A percentile compares a stretch with the other conserved stretches of the same genome.
These are phyloP conservation scores for Apolygus lucorum DNA, from an alignment of 1,140 invertebrate genomes.

Conservation along the genomic window DNA sequence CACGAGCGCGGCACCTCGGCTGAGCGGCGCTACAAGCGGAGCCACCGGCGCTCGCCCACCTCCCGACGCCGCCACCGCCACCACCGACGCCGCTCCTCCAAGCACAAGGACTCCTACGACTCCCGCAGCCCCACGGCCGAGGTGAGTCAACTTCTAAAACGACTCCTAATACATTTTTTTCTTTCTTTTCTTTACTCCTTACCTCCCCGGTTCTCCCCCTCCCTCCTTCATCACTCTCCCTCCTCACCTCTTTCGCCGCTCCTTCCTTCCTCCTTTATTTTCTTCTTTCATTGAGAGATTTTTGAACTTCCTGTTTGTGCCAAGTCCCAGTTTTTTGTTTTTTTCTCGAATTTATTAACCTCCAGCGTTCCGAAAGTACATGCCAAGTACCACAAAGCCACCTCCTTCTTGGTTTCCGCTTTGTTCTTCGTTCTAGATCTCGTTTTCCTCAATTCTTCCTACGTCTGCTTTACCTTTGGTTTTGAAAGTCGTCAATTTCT, in stretches of 20 bases:
- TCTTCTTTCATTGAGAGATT: not conserved
- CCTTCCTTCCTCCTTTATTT: not conserved
- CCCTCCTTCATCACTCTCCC: slow-evolving; percentile 4
- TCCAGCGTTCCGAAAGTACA: too few species aligned
- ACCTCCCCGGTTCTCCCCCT: slow-evolving; percentile 20
- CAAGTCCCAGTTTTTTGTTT: not conserved
- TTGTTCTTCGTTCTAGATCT: too few species aligned
- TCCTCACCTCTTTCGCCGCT: slow-evolving; percentile 16
- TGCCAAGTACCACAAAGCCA: not conserved
- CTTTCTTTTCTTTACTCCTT: slow-evolving; percentile 1
- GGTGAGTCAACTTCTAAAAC: slow-evolving; percentile 10
- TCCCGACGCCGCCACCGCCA: slow-evolving; percentile 41
- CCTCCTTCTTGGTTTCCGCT: too few species aligned
- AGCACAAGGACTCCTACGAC: slow-evolving; percentile 20
- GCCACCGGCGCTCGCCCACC: slow-evolving; percentile 50
- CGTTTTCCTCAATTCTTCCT: too few species aligned
- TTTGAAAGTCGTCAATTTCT: too few species aligned
- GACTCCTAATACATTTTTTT: slow-evolving; percentile 1
- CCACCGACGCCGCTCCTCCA: slow-evolving; percentile 36
- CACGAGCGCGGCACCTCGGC: slow-evolving; percentile 51
- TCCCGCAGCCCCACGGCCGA: slow-evolving; percentile 11
- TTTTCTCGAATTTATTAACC: not conserved
- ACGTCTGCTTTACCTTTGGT: too few species aligned
- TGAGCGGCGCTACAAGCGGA: slow-evolving; percentile 52
- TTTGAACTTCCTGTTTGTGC: not conserved